Evolutionary conservation across 2,797 vertebrate species (phyloP), one percentile per base, ranked within the genome.

Genomic region (Microcaecilia unicolor): DNA sequence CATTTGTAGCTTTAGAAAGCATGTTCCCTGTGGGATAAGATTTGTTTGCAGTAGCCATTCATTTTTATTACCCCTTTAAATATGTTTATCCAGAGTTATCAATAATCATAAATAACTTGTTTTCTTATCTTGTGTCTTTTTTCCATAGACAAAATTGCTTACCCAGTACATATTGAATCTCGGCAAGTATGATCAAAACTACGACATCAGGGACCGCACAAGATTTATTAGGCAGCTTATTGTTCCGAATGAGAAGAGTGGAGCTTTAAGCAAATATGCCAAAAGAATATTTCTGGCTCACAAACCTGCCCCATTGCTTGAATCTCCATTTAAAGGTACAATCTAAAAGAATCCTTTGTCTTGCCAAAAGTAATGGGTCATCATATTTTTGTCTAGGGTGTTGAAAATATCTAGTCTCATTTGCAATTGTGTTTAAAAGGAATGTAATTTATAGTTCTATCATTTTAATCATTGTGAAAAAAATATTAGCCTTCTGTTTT

Each of bases 101-200:
- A 91, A 93, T 93, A 93, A 92, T 90, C 87, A 86, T 90, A 89
- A 92, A 90, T 87, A 91, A 90, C 84, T 68, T 78, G 74, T 78
- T 84, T 85, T 89, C 74, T 81, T 62, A 57, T 75, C 66, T 77
- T 76, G 64, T 70, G 46, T 39, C 72, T 76, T 39, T 18, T 68
- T 60, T 58, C 44, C 66, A 65, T 76, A 99, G 95, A 97, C 95
- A 59, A 99, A 97, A 81, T 84, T 99, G 78, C 80, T 97, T 81
- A 97, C 92, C 60, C 95, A 98, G 84, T 98, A 99, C 48, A 90
- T 99, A 77, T 86, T 99, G 71, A 99, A 97, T 79, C 86, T 99
- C 41, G 85, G 89, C 64, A 97, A 94, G 67, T 99, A 98, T 51
- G 95, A 99, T 88, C 93, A 91, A 79, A 97, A 85, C 88, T 99